A percentile compares a stretch with the other conserved stretches of the same genome.
Evolutionary conservation across 1,140 invertebrate genomes (phyloP).

Genomic region (Pachyrhynchus sulphureomaculatus): DNA sequence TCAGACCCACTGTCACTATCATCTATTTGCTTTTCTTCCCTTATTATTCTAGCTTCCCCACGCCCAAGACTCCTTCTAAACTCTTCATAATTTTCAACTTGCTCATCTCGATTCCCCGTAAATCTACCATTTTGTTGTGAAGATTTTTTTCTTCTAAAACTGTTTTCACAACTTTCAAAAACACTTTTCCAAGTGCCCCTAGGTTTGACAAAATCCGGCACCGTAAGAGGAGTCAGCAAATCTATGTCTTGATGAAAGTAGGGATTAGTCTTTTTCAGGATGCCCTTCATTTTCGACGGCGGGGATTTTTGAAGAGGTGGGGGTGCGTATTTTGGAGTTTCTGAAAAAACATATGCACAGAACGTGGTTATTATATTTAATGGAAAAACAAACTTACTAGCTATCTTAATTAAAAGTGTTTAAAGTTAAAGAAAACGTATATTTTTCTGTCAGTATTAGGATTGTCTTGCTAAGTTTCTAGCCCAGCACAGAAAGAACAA

Average conservation of each 20-base stretch:
- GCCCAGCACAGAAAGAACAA: too few species aligned
- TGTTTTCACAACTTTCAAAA: background rate
- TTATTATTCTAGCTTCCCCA: background rate
- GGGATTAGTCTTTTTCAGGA: slow-evolving; percentile 12
- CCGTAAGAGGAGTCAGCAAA: slow-evolving; percentile 17
- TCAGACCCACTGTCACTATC: background rate
- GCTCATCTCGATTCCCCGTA: background rate
- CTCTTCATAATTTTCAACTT: slow-evolving; percentile 13
- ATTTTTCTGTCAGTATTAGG: too few species aligned
- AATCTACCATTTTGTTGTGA: background rate
- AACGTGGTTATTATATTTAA: too few species aligned
- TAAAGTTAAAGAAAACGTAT: too few species aligned
- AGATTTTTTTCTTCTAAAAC: background rate
- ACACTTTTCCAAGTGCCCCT: slow-evolving; percentile 18
- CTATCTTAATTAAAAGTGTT: too few species aligned
- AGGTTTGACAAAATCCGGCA: slow-evolving; percentile 22
- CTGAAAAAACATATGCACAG: too few species aligned
- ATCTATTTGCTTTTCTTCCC: background rate
- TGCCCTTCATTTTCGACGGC: background rate
- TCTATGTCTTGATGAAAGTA: slow-evolving; percentile 12
- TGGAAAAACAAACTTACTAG: too few species aligned
- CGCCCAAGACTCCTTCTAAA: slow-evolving; percentile 6
- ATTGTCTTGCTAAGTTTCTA: too few species aligned
- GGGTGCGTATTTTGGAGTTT: background rate
- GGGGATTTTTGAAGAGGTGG: background rate